Evolutionary conservation across 53 echinoderm and acorn worm genomes (phyloP), one percentile per base, ranked within the genome.

Genomic region (Paracentrotus lividus): DNA sequence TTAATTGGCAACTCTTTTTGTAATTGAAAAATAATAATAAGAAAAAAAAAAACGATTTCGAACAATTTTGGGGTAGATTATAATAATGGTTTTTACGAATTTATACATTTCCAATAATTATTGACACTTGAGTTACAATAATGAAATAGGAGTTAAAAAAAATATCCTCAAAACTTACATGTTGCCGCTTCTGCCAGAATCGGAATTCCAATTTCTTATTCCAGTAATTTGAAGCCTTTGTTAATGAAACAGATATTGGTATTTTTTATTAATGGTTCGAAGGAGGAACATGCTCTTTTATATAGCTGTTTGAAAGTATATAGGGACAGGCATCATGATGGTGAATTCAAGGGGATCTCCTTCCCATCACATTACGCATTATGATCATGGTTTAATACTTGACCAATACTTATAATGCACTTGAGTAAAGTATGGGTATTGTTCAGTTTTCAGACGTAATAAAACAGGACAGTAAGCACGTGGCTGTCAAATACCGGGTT

Each of bases 141-240:
- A n/a, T n/a, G n/a, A n/a, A n/a, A n/a, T n/a, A n/a, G n/a, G n/a
- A n/a, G n/a, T n/a, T n/a, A 61, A 5, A 1, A 1, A n/a, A 27
- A n/a, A 72, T 20, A 72, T n/a, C n/a, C n/a, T n/a, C 4, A 34
- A 15, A 72, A 36, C 72, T 72, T 72, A 72, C 72, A 72, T 72
- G 13, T 29, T 9, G 36, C 36, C 32, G 18, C 72, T 38, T 72
- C 18, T 18, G 16, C 18, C 36, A 72, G 36, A 72, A 72, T 72
- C 40, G 18, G 72, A 72, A 72, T 20, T 38, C 40, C 18, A 38
- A 72, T 72, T 72, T 72, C 18, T 72, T 38, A 72, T 72, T 72
- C 72, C 72, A 72, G 72, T 72, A 72, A 72, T 72, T 40, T 72
- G 72, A 72, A 72, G 72, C 38, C 72, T 15, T 67, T 67, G 33